Evolutionary conservation across 53 echinoderm and acorn worm genomes (phyloP).

Genomic region (Echinarachnius parma): DNA sequence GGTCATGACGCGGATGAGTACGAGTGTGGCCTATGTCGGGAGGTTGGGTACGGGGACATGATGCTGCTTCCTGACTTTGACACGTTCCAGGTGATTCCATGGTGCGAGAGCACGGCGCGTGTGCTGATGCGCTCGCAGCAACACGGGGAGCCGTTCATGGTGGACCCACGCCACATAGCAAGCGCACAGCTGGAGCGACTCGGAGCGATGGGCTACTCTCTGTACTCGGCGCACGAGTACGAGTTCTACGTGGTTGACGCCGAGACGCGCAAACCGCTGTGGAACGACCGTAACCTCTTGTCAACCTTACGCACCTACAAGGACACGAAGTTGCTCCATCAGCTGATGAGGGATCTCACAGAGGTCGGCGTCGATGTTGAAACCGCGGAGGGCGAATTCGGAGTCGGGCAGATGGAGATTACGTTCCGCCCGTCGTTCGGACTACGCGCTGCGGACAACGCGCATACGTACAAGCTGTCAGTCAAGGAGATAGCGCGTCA

Average conservation of each 20-base stretch:
- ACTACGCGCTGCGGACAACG: constrained; percentile 54
- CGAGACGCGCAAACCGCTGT: constrained; percentile 54
- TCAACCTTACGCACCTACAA: constrained; percentile 48
- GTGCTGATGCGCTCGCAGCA: constrained; percentile 56
- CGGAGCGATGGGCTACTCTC: constrained; percentile 61
- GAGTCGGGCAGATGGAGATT: constrained; percentile 56
- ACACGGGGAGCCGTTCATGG: constrained; percentile 47
- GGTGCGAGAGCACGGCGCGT: constrained; percentile 77
- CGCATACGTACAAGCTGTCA: constrained; percentile 55
- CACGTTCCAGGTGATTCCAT: constrained; percentile 70
- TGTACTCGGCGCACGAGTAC: constrained; percentile 89
- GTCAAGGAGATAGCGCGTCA: constrained; percentile 58
- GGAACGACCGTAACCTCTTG: constrained; percentile 47
- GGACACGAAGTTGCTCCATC: constrained; percentile 50
- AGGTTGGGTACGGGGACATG: constrained; percentile 57
- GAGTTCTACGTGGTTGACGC: constrained; percentile 83
- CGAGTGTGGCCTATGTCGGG: constrained; percentile 49
- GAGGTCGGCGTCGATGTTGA: constrained; percentile 62
- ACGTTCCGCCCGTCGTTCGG: constrained; percentile 58
- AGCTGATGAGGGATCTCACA: constrained; percentile 49
- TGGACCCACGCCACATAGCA: constrained; percentile 73
- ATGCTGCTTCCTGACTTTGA: constrained; percentile 49
- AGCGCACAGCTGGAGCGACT: constrained; percentile 65
- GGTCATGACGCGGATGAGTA: constrained; percentile 43
- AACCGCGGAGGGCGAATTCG: constrained; percentile 51